Percentiles rank a stretch among this genome's conserved stretches.
Conservation (phyloP, 2,888 invertebrate species). For the Parnassius smintheus region DNA sequence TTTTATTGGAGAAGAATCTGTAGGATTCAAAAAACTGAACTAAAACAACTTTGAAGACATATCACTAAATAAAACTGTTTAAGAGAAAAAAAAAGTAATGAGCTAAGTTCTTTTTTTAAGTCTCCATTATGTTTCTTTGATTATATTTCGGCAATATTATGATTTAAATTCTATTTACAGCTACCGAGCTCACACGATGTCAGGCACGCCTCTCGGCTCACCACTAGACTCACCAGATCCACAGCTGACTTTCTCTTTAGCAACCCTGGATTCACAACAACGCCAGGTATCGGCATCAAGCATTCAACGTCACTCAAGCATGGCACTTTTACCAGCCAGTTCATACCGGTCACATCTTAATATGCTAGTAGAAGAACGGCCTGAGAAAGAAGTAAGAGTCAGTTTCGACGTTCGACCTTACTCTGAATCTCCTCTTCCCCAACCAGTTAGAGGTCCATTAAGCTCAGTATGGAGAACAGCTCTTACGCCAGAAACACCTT, state of each 20-base stretch:
- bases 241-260: constrained; percentile 83
- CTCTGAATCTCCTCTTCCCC: constrained; percentile 59
- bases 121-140: no score
- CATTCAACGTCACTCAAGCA: constrained; percentile 72
- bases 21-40: no score
- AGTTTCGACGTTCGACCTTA: constrained; percentile 68
- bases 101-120: no score
- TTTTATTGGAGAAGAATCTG: no score
- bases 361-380: constrained; percentile 73
- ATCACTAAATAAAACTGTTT: no score
- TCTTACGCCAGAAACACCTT: constrained; percentile 85
- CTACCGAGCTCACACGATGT: constrained; percentile 90
- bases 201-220: constrained; percentile 89
- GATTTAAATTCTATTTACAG: constrained; percentile 69
- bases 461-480: constrained; percentile 73
- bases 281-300: constrained; percentile 83
- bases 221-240: constrained; percentile 92
- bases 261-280: constrained; percentile 81
- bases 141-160: neutral
- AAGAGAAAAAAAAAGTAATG: no score
- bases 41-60: no score
- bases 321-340: constrained; percentile 73
- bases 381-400: constrained; percentile 72
- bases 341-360: constrained; percentile 75
- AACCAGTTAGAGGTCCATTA: constrained; percentile 67